A percentile compares a stretch with the other conserved stretches of the same genome.
Conservation (phyloP, 2,797 vertebrate species). For the Scolopax rusticola region DNA sequence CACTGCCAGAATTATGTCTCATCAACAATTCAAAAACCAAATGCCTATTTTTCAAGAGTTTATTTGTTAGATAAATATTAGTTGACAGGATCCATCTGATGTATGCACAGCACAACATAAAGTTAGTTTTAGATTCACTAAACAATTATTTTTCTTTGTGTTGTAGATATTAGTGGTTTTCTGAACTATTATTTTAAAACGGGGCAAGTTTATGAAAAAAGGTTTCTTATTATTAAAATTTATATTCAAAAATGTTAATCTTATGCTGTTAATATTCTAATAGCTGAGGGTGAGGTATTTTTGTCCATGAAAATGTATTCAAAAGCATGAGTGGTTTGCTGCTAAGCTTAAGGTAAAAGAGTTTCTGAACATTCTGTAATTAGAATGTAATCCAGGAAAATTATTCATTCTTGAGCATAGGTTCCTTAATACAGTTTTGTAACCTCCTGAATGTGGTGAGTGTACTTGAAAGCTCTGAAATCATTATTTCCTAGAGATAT, state of each 20-base stretch:
- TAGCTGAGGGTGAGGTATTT: conserved; percentile 7
- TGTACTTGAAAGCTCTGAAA: conserved; percentile 57
- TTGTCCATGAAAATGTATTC: conserved; percentile 65
- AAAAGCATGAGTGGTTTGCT: conserved; percentile 49
- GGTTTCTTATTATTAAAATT: neutral
- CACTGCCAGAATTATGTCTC: neutral
- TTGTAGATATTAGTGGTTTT: neutral
- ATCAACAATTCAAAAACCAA: neutral
- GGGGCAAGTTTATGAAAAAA: neutral
- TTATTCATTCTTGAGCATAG: conserved; percentile 38
- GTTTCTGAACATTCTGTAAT: conserved; percentile 61
- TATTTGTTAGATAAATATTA: neutral
- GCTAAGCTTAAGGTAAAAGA: conserved; percentile 57
- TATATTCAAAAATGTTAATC: conserved; percentile 19
- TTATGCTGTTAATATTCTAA: conserved; percentile 39
- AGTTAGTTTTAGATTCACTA: neutral
- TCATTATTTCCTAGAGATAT: conserved; percentile 38
- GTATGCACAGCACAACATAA: neutral
- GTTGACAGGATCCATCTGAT: neutral
- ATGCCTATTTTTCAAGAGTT: neutral
- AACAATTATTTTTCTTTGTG: neutral
- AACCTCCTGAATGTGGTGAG: conserved; percentile 37
- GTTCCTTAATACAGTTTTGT: conserved; percentile 53
- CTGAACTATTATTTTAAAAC: neutral
- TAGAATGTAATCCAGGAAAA: conserved; percentile 71